Evolutionary conservation across 2,797 vertebrate genomes (phyloP).

Genomic region (Hafferia zeledoni): DNA sequence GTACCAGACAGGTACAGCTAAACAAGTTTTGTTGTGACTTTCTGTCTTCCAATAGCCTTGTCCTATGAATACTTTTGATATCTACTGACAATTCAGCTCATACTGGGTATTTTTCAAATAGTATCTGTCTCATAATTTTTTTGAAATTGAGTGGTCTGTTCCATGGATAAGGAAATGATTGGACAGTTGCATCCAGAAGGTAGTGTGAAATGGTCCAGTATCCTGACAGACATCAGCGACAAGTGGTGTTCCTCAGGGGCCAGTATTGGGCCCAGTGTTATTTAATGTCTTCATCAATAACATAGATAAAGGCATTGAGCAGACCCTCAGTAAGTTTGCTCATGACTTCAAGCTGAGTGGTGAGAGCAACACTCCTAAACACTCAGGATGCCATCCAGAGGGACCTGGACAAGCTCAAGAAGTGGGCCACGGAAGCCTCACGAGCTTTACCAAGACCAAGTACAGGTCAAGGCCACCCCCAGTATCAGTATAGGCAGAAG

Average conservation of each 20-base stretch:
- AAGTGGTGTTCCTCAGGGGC: neutral
- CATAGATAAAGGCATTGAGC: accelerated
- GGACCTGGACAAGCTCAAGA: neutral
- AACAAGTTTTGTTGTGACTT: neutral
- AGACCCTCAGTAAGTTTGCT: neutral
- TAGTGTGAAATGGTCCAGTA: too few relatives aligned
- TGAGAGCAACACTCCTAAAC: neutral
- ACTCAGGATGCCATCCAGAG: neutral
- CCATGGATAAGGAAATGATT: neutral
- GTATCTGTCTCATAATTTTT: neutral
- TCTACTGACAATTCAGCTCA: neutral
- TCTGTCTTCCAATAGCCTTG: neutral
- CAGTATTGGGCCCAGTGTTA: too few relatives aligned
- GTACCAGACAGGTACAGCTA: neutral
- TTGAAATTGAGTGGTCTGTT: neutral
- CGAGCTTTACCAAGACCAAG: neutral
- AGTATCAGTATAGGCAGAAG: neutral
- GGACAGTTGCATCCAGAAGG: neutral
- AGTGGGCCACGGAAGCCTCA: neutral
- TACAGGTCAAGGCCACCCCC: neutral
- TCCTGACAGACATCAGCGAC: neutral
- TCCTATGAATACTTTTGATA: neutral
- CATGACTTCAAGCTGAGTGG: accelerated
- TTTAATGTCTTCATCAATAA: too few relatives aligned
- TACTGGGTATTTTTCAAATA: neutral